Evolutionary conservation across 1,140 invertebrate species (phyloP).

Genomic region (Drosophila ironensis): DNA sequence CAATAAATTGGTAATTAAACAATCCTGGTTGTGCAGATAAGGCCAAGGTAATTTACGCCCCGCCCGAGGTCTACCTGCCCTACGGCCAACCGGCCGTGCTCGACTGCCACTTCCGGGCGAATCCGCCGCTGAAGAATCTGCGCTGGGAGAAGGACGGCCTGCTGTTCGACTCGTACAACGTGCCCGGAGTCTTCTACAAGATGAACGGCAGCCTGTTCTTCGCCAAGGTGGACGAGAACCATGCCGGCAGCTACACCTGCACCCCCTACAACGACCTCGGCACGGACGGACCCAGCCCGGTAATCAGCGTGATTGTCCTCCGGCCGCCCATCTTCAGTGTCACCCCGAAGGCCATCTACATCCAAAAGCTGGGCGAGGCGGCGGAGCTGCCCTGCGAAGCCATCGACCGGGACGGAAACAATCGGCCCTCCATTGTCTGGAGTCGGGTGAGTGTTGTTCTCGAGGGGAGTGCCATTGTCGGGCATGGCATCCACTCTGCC

Average conservation of each 20-base stretch:
- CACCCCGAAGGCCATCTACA: constrained; percentile 90
- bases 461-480: background rate
- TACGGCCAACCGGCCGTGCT: constrained; percentile 94
- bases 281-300: constrained; percentile 90
- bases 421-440: constrained; percentile 92
- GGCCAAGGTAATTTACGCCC: constrained; percentile 95
- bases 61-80: constrained; percentile 92
- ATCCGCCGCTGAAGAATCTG: constrained; percentile 95
- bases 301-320: constrained; percentile 94
- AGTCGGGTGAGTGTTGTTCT: constrained; percentile 89
- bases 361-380: constrained; percentile 90
- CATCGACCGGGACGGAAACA: constrained; percentile 86
- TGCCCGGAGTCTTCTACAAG: constrained; percentile 91
- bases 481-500: too few relatives aligned
- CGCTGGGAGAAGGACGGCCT: constrained; percentile 97
- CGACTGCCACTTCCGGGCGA: constrained; percentile 95
- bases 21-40: constrained; percentile 86
- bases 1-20: background rate
- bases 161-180: constrained; percentile 95
- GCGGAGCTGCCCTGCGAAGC: constrained; percentile 93
- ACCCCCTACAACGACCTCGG: constrained; percentile 96
- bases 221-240: constrained; percentile 89
- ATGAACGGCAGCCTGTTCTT: constrained; percentile 94
- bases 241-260: constrained; percentile 92
- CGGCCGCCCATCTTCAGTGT: constrained; percentile 90